Percentiles rank a stretch among this genome's conserved stretches.
These are phyloP conservation scores for Hydrocynus forskahlii DNA, from an alignment of 2,797 vertebrate species.

Conservation along the genomic window DNA sequence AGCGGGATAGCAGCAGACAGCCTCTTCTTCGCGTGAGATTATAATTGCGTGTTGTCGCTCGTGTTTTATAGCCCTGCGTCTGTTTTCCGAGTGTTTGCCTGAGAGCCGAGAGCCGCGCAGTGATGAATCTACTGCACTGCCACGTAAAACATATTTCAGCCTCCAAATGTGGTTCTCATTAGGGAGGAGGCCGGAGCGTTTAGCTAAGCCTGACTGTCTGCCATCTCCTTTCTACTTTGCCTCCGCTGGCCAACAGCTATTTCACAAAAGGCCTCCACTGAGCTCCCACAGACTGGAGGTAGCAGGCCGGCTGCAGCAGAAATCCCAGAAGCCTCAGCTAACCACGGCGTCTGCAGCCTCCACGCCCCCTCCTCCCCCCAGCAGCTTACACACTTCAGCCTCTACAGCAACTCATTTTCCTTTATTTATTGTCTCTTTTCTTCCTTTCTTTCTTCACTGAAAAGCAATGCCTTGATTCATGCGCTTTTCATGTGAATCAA, in stretches of 20 bases:
- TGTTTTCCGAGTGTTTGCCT: slow-evolving; percentile 47
- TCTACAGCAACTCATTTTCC: background rate
- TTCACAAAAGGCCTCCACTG: slow-evolving; percentile 43
- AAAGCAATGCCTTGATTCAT: background rate
- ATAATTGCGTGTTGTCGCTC: slow-evolving; percentile 31
- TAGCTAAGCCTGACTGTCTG: slow-evolving; percentile 78
- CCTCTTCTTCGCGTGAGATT: slow-evolving; percentile 20
- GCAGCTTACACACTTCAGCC: background rate
- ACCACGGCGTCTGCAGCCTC: background rate
- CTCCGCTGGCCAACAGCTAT: slow-evolving; percentile 45
- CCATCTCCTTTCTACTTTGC: slow-evolving; percentile 42
- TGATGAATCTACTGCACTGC: slow-evolving; percentile 67
- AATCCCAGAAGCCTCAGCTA: slow-evolving; percentile 20
- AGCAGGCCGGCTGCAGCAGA: slow-evolving; percentile 18
- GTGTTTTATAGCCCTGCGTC: slow-evolving; percentile 28
- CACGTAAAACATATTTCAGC: slow-evolving; percentile 78
- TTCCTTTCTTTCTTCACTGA: background rate
- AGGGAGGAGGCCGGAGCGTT: slow-evolving; percentile 79
- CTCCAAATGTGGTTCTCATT: slow-evolving; percentile 88
- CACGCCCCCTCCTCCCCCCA: background rate
- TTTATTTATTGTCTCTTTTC: background rate
- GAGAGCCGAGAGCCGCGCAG: slow-evolving; percentile 64
- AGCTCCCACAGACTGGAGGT: slow-evolving; percentile 25
- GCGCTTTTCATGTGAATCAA: no score
- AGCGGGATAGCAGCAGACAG: slow-evolving; percentile 13